Evolutionary conservation across 2,113 vertebrate genomes (phyloP).

Genomic region (Takifugu flavidus): DNA sequence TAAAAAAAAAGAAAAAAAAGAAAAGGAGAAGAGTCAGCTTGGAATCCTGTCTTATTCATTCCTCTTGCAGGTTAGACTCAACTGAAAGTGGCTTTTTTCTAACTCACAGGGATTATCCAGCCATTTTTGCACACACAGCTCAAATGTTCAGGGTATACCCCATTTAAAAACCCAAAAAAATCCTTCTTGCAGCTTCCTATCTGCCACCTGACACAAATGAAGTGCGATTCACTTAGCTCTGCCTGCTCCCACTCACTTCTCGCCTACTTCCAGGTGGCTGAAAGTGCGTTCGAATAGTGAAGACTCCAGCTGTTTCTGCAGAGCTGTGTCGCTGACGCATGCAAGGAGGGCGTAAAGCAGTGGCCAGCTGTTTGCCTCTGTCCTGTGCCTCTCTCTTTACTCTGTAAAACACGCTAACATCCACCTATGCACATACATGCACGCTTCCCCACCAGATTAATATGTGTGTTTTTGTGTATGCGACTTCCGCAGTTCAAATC

Average conservation of each 20-base stretch:
- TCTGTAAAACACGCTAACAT: slow-evolving; percentile 32
- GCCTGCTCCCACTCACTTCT: background rate
- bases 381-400: slow-evolving; percentile 4
- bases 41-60: slow-evolving; percentile 6
- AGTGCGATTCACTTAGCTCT: background rate
- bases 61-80: background rate
- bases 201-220: slow-evolving; percentile 13
- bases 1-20: slow-evolving; percentile 5
- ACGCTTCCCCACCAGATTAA: slow-evolving; percentile 4
- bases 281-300: slow-evolving; percentile 25
- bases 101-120: no score
- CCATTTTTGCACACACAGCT: no score
- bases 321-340: slow-evolving; percentile 14
- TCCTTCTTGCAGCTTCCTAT: background rate
- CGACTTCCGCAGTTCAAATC: slow-evolving; percentile 48
- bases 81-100: background rate
- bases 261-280: slow-evolving; percentile 11
- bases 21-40: slow-evolving; percentile 29
- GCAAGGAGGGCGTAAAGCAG: slow-evolving; percentile 9
- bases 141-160: no score
- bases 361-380: slow-evolving; percentile 48
- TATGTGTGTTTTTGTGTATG: slow-evolving; percentile 14
- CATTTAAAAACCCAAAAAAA: no score
- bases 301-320: slow-evolving; percentile 52
- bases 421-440: background rate